Percentiles rank a stretch among this genome's conserved stretches.
Evolutionary conservation across 2,888 invertebrate species (phyloP).

Genomic region (Drosophila phalerata): DNA sequence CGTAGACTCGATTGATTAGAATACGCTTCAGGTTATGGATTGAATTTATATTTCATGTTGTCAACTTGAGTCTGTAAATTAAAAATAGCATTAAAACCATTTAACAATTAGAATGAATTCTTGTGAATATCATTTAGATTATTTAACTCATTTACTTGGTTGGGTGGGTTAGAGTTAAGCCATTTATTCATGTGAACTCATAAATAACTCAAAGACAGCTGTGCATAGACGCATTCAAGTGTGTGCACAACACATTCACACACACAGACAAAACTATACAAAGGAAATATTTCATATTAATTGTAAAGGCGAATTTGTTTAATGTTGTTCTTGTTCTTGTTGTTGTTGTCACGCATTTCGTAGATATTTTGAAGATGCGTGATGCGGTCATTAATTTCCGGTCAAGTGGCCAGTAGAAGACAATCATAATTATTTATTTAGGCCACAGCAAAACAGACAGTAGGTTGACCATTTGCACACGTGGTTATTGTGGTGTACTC

Average conservation of each 20-base stretch:
- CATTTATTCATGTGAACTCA: slow-evolving; percentile 38
- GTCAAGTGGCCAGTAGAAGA: slow-evolving; percentile 75
- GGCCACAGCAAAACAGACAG: slow-evolving; percentile 42
- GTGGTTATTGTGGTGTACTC: slow-evolving; percentile 54
- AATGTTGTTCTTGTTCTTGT: not conserved
- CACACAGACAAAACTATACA: slow-evolving; percentile 59
- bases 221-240: slow-evolving; percentile 56
- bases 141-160: slow-evolving; percentile 8
- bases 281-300: slow-evolving; percentile 66
- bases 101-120: slow-evolving; percentile 1
- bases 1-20: not conserved
- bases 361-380: slow-evolving; percentile 51
- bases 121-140: not conserved
- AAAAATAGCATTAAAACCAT: not conserved
- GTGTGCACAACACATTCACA: slow-evolving; percentile 65
- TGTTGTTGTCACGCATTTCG: slow-evolving; percentile 1
- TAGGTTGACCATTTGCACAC: slow-evolving; percentile 75
- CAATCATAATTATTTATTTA: slow-evolving; percentile 81
- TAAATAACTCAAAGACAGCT: slow-evolving; percentile 71
- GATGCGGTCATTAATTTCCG: slow-evolving; percentile 73
- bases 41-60: too few species aligned
- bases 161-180: not conserved
- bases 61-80: too few species aligned
- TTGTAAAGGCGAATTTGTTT: slow-evolving; percentile 49
- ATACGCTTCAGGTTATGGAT: too few species aligned